A percentile compares a stretch with the other conserved stretches of the same genome.
These are phyloP conservation scores for Pangasianodon gigas DNA, from an alignment of 2,113 vertebrate genomes.

Conservation along the genomic window DNA sequence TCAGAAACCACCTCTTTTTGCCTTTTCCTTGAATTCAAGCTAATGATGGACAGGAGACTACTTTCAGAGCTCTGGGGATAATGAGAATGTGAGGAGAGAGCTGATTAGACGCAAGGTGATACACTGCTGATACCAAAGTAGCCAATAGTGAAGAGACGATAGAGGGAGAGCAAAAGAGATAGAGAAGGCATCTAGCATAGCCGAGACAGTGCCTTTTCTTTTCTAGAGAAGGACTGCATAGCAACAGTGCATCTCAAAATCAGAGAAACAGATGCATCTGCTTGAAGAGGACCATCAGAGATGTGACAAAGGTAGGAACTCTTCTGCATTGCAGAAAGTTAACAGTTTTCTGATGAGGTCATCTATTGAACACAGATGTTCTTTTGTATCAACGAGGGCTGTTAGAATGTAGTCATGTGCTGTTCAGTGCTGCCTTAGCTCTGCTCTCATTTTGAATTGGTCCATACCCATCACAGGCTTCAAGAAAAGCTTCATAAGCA, in stretches of 20 bases:
- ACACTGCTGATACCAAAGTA: background rate
- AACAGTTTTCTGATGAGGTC: background rate
- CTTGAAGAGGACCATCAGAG: constrained; percentile 58
- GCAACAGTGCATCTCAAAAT: constrained; percentile 38
- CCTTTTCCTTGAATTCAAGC: constrained; percentile 29
- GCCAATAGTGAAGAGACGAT: background rate
- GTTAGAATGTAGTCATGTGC: background rate
- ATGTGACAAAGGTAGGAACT: constrained; percentile 61
- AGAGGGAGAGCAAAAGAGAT: constrained; percentile 17
- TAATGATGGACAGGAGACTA: constrained; percentile 21
- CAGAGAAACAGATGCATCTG: constrained; percentile 61
- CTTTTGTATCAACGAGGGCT: background rate
- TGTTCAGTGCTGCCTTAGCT: background rate
- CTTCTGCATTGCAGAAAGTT: background rate
- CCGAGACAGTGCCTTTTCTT: constrained; percentile 28
- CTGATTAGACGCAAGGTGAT: constrained; percentile 22
- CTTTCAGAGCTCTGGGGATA: constrained; percentile 10
- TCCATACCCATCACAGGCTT: background rate
- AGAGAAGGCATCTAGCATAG: constrained; percentile 22
- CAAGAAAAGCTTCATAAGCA: background rate
- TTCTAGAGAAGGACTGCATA: constrained; percentile 39
- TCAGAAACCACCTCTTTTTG: constrained; percentile 31
- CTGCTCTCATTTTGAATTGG: background rate
- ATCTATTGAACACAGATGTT: background rate
- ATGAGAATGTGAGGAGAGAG: constrained; percentile 18